phyloP scores from a whole-genome alignment of 1,140 invertebrate species.

The Chelonus insularis region DNA sequence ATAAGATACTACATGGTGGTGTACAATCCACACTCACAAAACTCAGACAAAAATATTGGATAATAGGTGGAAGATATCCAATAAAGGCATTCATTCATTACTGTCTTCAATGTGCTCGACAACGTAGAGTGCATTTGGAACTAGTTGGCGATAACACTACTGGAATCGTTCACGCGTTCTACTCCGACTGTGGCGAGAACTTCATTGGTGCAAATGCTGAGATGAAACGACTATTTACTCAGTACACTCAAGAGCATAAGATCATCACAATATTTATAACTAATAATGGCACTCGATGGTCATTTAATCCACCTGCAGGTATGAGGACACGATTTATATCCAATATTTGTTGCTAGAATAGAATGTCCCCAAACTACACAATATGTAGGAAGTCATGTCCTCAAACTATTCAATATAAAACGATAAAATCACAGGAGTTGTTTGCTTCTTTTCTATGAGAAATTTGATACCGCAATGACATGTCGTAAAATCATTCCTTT shows the following conservation, averaged over 20 bases:
- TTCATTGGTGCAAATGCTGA: neutral
- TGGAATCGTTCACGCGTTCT: neutral
- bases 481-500: too few species aligned
- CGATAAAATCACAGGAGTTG: too few species aligned
- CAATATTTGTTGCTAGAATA: too few species aligned
- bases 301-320: neutral
- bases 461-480: too few species aligned
- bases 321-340: too few species aligned
- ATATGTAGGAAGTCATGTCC: too few species aligned
- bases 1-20: slow-evolving; percentile 38
- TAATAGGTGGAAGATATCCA: slow-evolving; percentile 18
- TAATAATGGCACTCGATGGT: neutral
- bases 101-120: slow-evolving; percentile 11
- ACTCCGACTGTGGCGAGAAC: too few species aligned
- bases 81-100: neutral
- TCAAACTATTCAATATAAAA: too few species aligned
- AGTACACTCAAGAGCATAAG: neutral
- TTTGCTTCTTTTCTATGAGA: too few species aligned
- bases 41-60: slow-evolving; percentile 38
- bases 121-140: neutral
- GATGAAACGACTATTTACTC: neutral
- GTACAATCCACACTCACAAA: slow-evolving; percentile 29
- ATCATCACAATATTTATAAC: neutral
- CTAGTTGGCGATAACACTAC: neutral
- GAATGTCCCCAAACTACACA: too few species aligned